Percentiles rank a stretch among this genome's conserved stretches.
phyloP scores from a whole-genome alignment of 2,113 vertebrate species.

The Seriola aureovittata region DNA sequence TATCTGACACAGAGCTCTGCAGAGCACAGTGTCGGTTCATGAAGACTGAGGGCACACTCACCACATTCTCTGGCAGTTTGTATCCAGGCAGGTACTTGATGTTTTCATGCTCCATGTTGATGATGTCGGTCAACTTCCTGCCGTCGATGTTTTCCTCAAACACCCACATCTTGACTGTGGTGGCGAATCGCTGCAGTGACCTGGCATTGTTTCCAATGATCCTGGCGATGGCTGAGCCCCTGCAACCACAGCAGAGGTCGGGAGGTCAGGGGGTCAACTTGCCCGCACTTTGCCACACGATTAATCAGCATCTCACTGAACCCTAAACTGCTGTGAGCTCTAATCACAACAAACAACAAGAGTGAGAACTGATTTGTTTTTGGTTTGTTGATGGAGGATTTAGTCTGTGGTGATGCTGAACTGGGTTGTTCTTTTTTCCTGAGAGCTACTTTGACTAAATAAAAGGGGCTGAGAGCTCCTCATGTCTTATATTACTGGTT shows the following conservation, averaged over 20 bases:
- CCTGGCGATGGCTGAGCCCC: constrained; percentile 94
- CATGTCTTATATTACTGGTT: no score
- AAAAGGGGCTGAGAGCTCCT: no score
- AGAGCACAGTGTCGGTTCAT: neutral
- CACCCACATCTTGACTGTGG: constrained; percentile 95
- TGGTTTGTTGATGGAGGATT: no score
- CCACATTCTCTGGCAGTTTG: constrained; percentile 96
- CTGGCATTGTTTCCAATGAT: constrained; percentile 91
- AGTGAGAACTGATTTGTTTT: no score
- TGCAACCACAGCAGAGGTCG: constrained; percentile 66
- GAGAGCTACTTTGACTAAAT: no score
- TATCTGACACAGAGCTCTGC: neutral
- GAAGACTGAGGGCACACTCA: constrained; percentile 54
- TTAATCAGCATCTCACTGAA: no score
- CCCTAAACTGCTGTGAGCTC: no score
- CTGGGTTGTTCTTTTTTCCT: no score
- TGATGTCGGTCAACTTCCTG: constrained; percentile 93
- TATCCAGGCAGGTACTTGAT: constrained; percentile 94
- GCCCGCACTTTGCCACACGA: no score
- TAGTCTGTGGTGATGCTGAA: no score
- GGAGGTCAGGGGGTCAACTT: neutral
- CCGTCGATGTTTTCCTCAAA: constrained; percentile 92
- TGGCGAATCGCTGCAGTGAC: constrained; percentile 87
- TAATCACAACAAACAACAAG: no score
- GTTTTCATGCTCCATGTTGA: constrained; percentile 94